Evolutionary conservation across 2,888 invertebrate species (phyloP).

Genomic region (Cepaea hortensis): DNA sequence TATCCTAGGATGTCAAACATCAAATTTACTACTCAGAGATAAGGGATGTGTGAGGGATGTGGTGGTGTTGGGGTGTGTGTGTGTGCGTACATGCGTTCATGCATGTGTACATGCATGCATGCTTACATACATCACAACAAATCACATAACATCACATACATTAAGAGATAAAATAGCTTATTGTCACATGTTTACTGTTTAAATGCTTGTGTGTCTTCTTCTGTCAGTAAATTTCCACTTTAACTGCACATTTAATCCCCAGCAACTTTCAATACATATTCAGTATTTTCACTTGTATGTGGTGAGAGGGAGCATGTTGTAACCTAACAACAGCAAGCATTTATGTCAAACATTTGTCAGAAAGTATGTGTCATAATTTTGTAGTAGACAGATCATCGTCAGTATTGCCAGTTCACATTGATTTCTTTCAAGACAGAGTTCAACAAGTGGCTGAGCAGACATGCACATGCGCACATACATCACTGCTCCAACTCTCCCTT

Average conservation of each 20-base stretch:
- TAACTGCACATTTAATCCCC: too few relatives aligned
- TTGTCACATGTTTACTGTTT: not conserved
- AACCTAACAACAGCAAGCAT: not conserved
- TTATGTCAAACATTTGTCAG: not conserved
- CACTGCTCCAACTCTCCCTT: not conserved
- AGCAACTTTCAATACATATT: too few relatives aligned
- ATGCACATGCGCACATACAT: conserved; percentile 18
- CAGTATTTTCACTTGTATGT: too few relatives aligned
- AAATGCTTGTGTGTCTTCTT: not conserved
- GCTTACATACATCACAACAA: not conserved
- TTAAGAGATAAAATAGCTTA: not conserved
- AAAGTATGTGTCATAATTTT: not conserved
- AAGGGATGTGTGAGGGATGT: too few relatives aligned
- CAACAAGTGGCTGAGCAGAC: not conserved
- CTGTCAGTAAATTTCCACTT: not conserved
- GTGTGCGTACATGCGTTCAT: not conserved
- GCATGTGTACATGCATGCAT: not conserved
- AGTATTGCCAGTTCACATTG: not conserved
- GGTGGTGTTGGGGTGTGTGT: not conserved
- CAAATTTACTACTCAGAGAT: too few relatives aligned
- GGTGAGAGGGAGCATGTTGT: too few relatives aligned
- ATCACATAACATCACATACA: not conserved
- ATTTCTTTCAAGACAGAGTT: conserved; percentile 2
- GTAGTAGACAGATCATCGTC: not conserved
- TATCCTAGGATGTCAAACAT: too few relatives aligned